Percentiles rank a stretch among this genome's conserved stretches.
phyloP scores from a whole-genome alignment of 2,113 vertebrate species.

The Drymodes brunneopygia region DNA sequence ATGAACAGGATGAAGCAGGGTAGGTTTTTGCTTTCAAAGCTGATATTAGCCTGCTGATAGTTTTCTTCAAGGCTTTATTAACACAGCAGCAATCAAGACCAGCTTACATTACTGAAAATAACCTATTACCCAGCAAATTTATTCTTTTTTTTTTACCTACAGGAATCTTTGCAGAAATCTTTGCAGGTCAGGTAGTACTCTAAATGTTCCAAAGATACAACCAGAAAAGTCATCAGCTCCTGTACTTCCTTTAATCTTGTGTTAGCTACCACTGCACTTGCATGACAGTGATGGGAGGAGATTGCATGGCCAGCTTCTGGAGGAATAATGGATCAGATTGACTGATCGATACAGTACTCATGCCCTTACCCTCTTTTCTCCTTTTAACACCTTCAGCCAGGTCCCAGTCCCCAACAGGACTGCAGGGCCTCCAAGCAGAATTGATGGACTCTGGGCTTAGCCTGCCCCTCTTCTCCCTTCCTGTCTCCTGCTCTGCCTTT shows the following conservation, averaged over 20 bases:
- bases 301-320: background rate
- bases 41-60: background rate
- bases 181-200: background rate
- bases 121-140: background rate
- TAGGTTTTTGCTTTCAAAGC: background rate
- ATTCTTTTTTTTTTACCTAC: background rate
- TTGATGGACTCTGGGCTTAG: background rate
- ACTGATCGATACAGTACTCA: rapidly evolving
- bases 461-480: background rate
- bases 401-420: background rate
- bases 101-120: background rate
- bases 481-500: background rate
- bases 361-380: background rate
- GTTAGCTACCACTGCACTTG: background rate
- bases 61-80: background rate
- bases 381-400: background rate
- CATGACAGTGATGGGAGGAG: background rate
- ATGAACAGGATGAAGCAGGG: background rate
- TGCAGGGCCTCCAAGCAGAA: background rate
- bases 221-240: background rate
- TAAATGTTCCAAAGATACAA: background rate
- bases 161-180: background rate
- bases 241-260: background rate
- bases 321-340: background rate
- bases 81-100: background rate